phyloP scores from a whole-genome alignment of 2,113 vertebrate species.

The Microcebus griseorufus region DNA sequence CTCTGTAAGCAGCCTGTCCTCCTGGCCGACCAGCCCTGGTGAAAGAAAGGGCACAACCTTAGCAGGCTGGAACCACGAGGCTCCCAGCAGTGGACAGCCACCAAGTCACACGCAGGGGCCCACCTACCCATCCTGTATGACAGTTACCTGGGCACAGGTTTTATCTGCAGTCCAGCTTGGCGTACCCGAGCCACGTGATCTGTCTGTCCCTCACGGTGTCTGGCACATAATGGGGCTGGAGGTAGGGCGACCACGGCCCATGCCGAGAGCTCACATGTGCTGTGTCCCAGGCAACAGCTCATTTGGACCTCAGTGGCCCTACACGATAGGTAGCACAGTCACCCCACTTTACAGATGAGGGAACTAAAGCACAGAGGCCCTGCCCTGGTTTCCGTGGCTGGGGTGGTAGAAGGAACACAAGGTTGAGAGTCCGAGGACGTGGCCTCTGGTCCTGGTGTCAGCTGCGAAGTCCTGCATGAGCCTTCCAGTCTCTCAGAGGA shows the following conservation, averaged over 20 bases:
- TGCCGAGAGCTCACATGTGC: not conserved
- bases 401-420: not conserved
- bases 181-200: fast-evolving
- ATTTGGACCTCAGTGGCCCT: not conserved
- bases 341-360: not conserved
- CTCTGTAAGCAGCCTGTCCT: not conserved
- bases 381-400: not conserved
- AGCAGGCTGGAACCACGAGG: not conserved
- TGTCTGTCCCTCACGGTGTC: not conserved
- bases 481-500: not conserved
- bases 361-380: not conserved
- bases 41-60: not conserved
- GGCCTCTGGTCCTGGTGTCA: not conserved
- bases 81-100: fast-evolving
- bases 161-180: not conserved
- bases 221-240: not conserved
- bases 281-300: not conserved
- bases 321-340: not conserved
- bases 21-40: not conserved
- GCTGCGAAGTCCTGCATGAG: not conserved
- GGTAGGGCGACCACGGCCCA: too few species aligned
- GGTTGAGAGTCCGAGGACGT: fast-evolving
- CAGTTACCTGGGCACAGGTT: fast-evolving
- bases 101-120: fast-evolving
- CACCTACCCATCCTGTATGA: not conserved